Evolutionary conservation across 2,113 vertebrate species (phyloP), one percentile per base, ranked within the genome.

Genomic region (Cololabis saira): DNA sequence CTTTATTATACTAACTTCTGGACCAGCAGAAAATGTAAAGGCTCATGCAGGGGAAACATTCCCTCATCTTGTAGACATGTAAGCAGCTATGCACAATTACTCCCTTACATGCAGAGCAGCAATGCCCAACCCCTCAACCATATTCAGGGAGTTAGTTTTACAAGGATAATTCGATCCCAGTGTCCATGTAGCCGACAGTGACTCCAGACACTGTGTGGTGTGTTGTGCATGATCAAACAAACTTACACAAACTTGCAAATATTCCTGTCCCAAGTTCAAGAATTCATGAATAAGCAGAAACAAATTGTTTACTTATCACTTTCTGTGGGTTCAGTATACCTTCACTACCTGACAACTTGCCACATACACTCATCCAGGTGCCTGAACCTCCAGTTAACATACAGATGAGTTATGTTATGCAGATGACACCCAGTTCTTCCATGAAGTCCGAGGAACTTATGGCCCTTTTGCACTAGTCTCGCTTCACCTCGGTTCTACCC

Each of bases 21-120:
- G n/a, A n/a, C n/a, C n/a, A n/a, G n/a, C n/a, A n/a, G n/a, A n/a
- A n/a, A n/a, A n/a, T n/a, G n/a, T n/a, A n/a, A n/a, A n/a, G n/a
- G 67, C 78, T 27, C 24, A 27, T 27, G 24, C 24, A 27, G 2
- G 61, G 61, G 60, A 78, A 75, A 80, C 44, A 16, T 47, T 18
- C 41, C 51, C 76, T 82, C 58, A 78, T 76, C 78, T 80, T 51
- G 71, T 12, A 52, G 49, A 81, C 61, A 76, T 85, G 71, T 85
- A 83, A 83, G 72, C 82, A 74, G 69, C 72, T 13, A 56, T 40
- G 57, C 63, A 56, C 55, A 44, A 56, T 50, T 18, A 43, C 71
- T 67, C 47, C 2, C 64, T 61, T 61, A 64, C 60, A 63, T 62
- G 71, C 59, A 15, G 33, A 37, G 33, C 49, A 47, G 43, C 54